These are phyloP conservation scores for Phocoena phocoena DNA, from an alignment of 2,113 vertebrate species.

Conservation along the genomic window DNA sequence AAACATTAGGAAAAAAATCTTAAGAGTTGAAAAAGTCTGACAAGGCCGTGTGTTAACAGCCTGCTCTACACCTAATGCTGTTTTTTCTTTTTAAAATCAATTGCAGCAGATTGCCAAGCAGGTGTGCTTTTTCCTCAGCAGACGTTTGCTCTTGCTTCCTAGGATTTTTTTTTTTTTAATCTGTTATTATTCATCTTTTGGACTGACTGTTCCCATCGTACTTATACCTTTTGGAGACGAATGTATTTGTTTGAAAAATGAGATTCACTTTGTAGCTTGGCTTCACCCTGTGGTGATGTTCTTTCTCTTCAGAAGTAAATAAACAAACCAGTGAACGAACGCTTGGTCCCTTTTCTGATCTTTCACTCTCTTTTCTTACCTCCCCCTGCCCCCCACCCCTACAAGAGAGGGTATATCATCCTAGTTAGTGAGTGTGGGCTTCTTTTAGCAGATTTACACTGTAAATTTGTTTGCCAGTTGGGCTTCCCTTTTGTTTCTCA, in stretches of 20 bases:
- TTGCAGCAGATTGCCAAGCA: background rate
- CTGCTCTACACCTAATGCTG: fast-evolving
- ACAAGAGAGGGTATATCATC: fast-evolving
- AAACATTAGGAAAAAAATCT: background rate
- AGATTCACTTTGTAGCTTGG: background rate
- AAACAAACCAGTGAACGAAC: fast-evolving
- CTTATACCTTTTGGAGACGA: background rate
- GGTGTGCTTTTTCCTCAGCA: background rate
- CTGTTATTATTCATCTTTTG: background rate
- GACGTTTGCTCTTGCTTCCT: background rate
- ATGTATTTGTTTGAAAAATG: background rate
- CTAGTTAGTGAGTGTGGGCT: background rate
- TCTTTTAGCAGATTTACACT: background rate
- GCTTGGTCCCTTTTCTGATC: background rate
- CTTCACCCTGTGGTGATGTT: background rate
- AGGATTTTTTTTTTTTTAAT: background rate
- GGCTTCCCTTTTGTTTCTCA: background rate
- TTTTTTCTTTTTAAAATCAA: background rate
- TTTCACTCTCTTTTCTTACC: background rate
- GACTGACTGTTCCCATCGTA: background rate
- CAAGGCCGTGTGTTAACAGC: background rate
- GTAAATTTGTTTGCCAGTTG: fast-evolving
- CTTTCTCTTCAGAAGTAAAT: background rate
- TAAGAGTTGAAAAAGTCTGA: background rate
- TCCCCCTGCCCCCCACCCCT: too few relatives aligned